phyloP scores from a whole-genome alignment of 1,140 invertebrate species.

The Odontomachus brunneus region DNA sequence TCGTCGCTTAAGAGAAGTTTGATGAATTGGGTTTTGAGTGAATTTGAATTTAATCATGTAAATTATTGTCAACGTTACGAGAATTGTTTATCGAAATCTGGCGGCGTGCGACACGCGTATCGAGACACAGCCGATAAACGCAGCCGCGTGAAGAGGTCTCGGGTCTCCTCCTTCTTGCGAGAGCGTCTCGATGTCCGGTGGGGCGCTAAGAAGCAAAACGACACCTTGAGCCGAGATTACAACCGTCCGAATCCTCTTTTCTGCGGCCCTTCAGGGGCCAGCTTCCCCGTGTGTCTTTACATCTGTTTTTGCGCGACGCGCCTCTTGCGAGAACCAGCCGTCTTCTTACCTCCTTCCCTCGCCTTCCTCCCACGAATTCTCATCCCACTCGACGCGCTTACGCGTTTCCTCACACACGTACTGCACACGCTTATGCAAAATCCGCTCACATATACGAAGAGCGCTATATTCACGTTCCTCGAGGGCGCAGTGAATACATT shows the following conservation, averaged over 20 bases:
- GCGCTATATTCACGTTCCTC: slow-evolving; percentile 48
- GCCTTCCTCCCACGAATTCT: slow-evolving; percentile 13
- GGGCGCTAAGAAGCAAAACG: slow-evolving; percentile 67
- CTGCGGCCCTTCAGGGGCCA: slow-evolving; percentile 56
- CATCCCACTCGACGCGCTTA: slow-evolving; percentile 14
- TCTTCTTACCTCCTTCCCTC: slow-evolving; percentile 70
- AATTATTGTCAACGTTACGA: not conserved
- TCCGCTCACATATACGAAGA: slow-evolving; percentile 3
- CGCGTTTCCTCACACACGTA: slow-evolving; percentile 46
- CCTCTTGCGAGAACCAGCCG: slow-evolving; percentile 61
- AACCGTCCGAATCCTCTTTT: slow-evolving; percentile 81
- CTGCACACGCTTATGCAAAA: slow-evolving; percentile 45
- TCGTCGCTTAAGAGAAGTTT: too few relatives aligned
- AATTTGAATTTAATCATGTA: too few relatives aligned
- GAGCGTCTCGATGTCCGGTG: slow-evolving; percentile 75
- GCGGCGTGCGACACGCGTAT: not conserved
- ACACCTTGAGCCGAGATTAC: slow-evolving; percentile 80
- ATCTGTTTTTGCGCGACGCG: slow-evolving; percentile 66
- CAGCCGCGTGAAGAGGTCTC: slow-evolving; percentile 28
- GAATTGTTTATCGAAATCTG: not conserved
- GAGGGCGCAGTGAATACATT: slow-evolving; percentile 80
- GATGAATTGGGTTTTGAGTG: too few relatives aligned
- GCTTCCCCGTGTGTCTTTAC: slow-evolving; percentile 47
- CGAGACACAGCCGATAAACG: not conserved
- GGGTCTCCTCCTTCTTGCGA: slow-evolving; percentile 51